Base-by-base conservation (phyloP, 2,888 invertebrate genomes). In the Phengaris alcon region DNA sequence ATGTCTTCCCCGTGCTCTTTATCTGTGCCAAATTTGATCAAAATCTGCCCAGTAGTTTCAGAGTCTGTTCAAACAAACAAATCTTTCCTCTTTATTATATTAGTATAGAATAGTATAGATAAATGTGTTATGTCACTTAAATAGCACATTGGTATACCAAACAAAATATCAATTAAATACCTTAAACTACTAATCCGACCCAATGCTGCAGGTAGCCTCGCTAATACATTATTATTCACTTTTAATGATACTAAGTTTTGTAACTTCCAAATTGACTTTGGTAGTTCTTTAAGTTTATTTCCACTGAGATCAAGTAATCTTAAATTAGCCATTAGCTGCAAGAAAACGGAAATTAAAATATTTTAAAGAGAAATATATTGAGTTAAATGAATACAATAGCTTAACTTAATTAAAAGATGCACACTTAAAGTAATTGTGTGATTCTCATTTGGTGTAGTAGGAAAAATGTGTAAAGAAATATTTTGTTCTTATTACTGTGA, bases 201-300 rank as follows among this genome's bases (percentile, higher is more conserved):
- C 73, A 97, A 87, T 15, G 95, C 95, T 73, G 95, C 94, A 1
- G 97, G 97, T 75, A 97, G 83, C 51, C 83, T 83, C 55, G 80
- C 85, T 4, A 97, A 84, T 55, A 85, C 81, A 86, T 97, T 97
- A 75, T 95, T 87, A 81, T 95, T 95, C 7, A 96, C 77, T 82
- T 95, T 95, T 4, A 97, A 87, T 44, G 95, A 95, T 0, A 95
- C 90, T 77, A 97, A 87, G 22, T 89, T 93, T 79, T 94, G 90
- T 35, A 96, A 87, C 84, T 95, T 96, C 82, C 95, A 94, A 73
- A 97, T 89, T 72, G 94, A 92, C 75, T 94, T 89, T 9, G 97
- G 97, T 78, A 97, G 86, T 78, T 87, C 79, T 10, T 79, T 84
- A 46, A 94, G 78, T 77, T 86, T 84, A 85, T 97, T 97, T 73